Evolutionary conservation across 2,888 invertebrate genomes (phyloP).

Genomic region (Drosophila melanocephala): DNA sequence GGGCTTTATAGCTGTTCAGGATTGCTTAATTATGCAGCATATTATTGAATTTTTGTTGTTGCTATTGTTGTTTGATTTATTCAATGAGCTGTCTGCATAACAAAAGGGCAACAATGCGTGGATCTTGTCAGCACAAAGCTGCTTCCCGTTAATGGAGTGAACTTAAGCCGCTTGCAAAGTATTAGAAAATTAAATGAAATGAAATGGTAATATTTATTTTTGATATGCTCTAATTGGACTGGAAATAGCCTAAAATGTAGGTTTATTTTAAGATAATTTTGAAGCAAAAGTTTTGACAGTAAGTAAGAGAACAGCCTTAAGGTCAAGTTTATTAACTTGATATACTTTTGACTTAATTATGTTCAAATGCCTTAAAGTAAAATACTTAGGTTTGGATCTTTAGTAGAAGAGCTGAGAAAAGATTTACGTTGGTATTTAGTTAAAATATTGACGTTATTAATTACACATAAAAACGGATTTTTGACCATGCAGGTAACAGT

Average conservation of each 20-base stretch:
- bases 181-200: constrained; percentile 6
- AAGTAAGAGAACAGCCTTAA: not conserved
- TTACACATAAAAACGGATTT: not conserved
- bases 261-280: not conserved
- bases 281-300: not conserved
- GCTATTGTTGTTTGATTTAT: not conserved
- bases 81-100: not conserved
- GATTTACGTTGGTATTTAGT: not conserved
- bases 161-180: constrained; percentile 30
- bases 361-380: not conserved
- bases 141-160: constrained; percentile 4
- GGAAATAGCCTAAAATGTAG: not conserved
- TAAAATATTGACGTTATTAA: not conserved
- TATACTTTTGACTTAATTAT: not conserved
- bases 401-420: not conserved
- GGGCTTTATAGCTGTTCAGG: constrained; percentile 5
- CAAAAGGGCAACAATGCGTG: not conserved
- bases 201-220: constrained; percentile 12
- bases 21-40: constrained; percentile 20
- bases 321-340: not conserved
- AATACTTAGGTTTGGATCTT: not conserved
- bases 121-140: constrained; percentile 8
- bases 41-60: constrained; percentile 4
- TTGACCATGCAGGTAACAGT: not conserved
- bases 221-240: constrained; percentile 30